phyloP scores from a whole-genome alignment of 2,113 vertebrate species.

The Apaloderma vittatum region DNA sequence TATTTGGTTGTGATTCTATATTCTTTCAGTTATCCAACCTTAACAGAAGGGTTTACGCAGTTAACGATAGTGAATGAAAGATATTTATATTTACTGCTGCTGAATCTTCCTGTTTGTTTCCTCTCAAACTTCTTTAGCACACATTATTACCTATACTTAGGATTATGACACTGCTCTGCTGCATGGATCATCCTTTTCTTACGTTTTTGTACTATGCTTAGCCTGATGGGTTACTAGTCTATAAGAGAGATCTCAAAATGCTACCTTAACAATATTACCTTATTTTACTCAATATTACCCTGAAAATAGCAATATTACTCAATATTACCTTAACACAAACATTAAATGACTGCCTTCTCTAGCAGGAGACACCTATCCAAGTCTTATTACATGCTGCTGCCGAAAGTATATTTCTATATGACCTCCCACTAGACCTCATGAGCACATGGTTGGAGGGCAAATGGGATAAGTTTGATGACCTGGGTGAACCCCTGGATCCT shows the following conservation, averaged over 20 bases:
- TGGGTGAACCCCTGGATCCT: background rate
- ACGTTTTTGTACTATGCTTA: accelerated
- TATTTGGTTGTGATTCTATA: background rate
- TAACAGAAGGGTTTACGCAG: background rate
- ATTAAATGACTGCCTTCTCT: background rate
- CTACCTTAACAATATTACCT: background rate
- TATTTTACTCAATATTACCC: background rate
- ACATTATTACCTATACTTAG: background rate
- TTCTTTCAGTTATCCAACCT: background rate
- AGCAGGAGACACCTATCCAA: background rate
- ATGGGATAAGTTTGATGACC: background rate
- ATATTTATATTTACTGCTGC: background rate
- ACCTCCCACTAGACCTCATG: background rate
- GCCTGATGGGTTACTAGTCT: background rate
- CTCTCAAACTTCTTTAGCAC: background rate
- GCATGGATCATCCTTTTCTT: background rate
- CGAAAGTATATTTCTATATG: background rate
- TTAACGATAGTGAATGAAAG: background rate
- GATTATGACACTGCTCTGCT: background rate
- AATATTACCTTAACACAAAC: background rate
- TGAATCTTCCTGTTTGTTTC: background rate
- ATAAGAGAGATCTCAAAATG: background rate
- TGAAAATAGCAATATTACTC: background rate
- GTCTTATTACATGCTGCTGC: background rate
- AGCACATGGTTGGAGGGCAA: background rate